Evolutionary conservation across 2,888 invertebrate genomes (phyloP).

Genomic region (Chouioia cunea): DNA sequence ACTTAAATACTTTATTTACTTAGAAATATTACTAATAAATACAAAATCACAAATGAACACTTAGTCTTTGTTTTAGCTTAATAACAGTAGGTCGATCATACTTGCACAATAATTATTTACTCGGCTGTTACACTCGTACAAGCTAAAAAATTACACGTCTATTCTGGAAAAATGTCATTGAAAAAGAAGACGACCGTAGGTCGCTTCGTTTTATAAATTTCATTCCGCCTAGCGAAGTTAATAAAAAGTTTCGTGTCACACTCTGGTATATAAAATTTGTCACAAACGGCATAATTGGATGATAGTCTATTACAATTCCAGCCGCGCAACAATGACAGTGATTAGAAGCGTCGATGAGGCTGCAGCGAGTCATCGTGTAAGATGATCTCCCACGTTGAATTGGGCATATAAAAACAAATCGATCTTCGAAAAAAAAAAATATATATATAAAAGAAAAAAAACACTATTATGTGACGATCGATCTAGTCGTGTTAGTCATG

Average conservation of each 20-base stretch:
- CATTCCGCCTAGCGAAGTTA: constrained; percentile 21
- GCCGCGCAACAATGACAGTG: constrained; percentile 16
- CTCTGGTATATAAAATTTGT: constrained; percentile 18
- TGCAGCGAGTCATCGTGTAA: constrained; percentile 36
- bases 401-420: constrained; percentile 32
- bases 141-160: constrained; percentile 54
- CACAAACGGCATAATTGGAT: constrained; percentile 6
- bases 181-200: too few relatives aligned
- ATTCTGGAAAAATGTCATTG: constrained; percentile 22
- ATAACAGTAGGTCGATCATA: constrained; percentile 62
- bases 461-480: constrained; percentile 41
- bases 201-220: constrained; percentile 22
- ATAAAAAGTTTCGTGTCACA: constrained; percentile 28
- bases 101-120: constrained; percentile 60
- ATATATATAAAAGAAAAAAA: constrained; percentile 29
- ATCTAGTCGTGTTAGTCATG: constrained; percentile 43
- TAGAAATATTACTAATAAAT: constrained; percentile 67
- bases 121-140: constrained; percentile 65
- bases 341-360: constrained; percentile 41
- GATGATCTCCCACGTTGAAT: constrained; percentile 36
- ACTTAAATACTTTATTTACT: constrained; percentile 67
- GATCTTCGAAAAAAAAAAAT: constrained; percentile 37
- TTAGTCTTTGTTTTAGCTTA: constrained; percentile 66
- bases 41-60: constrained; percentile 69
- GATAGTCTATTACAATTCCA: constrained; percentile 33